Evolutionary conservation across 2,113 vertebrate species (phyloP), one percentile per base, ranked within the genome.

Genomic region (Grantiella picta): DNA sequence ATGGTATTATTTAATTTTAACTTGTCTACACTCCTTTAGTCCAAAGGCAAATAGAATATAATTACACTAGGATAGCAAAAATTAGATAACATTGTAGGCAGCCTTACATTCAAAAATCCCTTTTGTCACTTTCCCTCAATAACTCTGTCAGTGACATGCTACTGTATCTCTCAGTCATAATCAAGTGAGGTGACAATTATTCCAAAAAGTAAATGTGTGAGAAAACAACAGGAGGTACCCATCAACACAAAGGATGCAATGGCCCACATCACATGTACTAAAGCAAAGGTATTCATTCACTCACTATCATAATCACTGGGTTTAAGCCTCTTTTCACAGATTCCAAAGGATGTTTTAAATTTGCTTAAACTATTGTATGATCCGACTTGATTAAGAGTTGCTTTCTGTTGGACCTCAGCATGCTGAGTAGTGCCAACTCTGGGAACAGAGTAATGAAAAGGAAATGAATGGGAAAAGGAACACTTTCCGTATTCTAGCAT

Each of bases 21-120:
- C 72, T 83, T 91, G 71, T 70, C 76, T 82, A 49, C 44, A 78
- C n/a, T 86, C 57, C 53, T 83, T 94, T 94, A 92, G 83, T 89
- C 80, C 77, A 89, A 92, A 89, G 60, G 56, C 86, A 92, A 95
- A 92, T 44, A 90, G 79, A 82, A 92, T 66, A 77, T 44, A 90
- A 95, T 93, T 86, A 86, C 65, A 64, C 52, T n/a, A 82, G 60
- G 64, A 82, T 22, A 64, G 56, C 49, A 86, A 92, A 95, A 87
- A 89, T 36, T 84, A 91, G 83, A 84, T 95, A 91, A 89, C 50
- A 38, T 71, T 82, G 49, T 33, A 92, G 72, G 52, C 69, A 89
- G 50, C 15, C 84, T 94, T 53, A 65, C 61, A 73, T 85, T 95
- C 52, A 95, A 76, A 92, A 87, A 49, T 72, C 63, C 23, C 40